Conservation (phyloP, 30 jellyfish, hydroid and myxozoan species). For the Sanderia malayensis region DNA sequence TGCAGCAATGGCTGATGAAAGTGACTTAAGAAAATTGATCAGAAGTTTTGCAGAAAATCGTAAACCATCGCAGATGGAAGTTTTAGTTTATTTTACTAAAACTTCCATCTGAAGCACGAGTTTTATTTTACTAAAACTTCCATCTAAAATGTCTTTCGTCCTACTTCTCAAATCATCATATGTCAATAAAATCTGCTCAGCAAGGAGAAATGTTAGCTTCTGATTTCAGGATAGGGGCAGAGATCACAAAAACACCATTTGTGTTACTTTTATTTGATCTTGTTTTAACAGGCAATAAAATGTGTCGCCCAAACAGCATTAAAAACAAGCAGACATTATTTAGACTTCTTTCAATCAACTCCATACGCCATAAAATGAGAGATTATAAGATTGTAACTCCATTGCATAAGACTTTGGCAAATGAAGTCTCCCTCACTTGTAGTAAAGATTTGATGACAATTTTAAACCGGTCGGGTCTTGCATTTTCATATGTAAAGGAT, state of each 20-base stretch:
- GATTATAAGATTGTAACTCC: background rate
- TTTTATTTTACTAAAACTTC: too few relatives aligned
- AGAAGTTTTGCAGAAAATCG: slow-evolving; percentile 4
- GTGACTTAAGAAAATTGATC: background rate
- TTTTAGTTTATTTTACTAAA: slow-evolving; percentile 1
- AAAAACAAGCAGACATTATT: background rate
- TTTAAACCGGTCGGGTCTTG: slow-evolving; percentile 15
- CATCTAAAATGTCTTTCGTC: slow-evolving; percentile 4
- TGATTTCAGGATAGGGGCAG: slow-evolving; percentile 16
- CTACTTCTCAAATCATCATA: background rate
- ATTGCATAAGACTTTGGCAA: background rate
- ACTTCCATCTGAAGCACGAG: too few relatives aligned
- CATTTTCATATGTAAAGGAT: slow-evolving; percentile 20
- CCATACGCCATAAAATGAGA: slow-evolving; percentile 6
- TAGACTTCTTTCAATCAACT: slow-evolving; percentile 8
- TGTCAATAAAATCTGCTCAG: background rate
- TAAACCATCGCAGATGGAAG: slow-evolving; percentile 1
- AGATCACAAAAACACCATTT: background rate
- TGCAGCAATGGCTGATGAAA: background rate
- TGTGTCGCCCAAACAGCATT: background rate
- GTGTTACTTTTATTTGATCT: slow-evolving; percentile 9
- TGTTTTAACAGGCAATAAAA: background rate
- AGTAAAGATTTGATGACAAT: slow-evolving; percentile 8
- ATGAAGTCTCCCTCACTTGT: background rate
- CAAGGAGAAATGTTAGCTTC: slow-evolving; percentile 3